Conservation (phyloP, 2,113 vertebrate genomes). For the Anguilla japonica region DNA sequence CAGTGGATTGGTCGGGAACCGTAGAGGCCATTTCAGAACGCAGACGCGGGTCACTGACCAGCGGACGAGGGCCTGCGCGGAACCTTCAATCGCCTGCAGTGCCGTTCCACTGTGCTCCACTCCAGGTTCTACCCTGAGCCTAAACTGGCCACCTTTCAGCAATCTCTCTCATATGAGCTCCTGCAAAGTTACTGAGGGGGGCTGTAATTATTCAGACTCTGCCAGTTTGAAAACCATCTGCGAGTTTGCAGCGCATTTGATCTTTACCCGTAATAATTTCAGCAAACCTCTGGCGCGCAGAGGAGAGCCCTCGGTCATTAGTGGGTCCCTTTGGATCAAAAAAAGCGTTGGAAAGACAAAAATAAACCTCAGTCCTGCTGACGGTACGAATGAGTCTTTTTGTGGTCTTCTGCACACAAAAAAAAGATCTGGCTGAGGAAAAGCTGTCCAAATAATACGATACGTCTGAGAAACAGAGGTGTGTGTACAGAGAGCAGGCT, state of each 20-base stretch:
- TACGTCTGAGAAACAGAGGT: background rate
- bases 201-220: background rate
- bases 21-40: constrained; percentile 35
- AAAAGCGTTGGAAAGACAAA: background rate
- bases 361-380: constrained; percentile 10
- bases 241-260: background rate
- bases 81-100: background rate
- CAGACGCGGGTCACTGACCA: constrained; percentile 14
- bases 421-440: background rate
- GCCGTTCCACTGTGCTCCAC: background rate
- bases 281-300: background rate
- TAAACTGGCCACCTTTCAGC: background rate
- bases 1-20: constrained; percentile 27
- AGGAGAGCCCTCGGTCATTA: background rate
- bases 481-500: background rate
- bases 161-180: background rate
- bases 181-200: background rate
- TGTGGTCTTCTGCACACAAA: background rate
- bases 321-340: background rate
- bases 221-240: background rate
- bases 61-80: too few species aligned
- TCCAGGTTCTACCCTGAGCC: background rate
- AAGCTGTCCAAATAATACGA: background rate
- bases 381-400: background rate
- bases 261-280: constrained; percentile 9